Conservation (phyloP, 2,797 vertebrate species). For the Emys orbicularis region DNA sequence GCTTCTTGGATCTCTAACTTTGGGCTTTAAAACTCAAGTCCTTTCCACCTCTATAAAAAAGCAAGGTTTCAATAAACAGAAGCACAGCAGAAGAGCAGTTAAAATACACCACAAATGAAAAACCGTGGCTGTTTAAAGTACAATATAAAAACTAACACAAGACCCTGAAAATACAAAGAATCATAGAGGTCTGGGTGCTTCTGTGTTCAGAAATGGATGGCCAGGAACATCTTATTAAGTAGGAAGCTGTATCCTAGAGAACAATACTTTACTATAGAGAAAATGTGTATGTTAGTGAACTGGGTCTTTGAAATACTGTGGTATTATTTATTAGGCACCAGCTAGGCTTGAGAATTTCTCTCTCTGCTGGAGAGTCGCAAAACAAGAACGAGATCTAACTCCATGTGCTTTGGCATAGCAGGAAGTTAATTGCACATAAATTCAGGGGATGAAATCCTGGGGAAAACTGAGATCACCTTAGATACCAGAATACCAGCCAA, state of each 20-base stretch:
- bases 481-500: neutral
- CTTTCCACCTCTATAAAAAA: neutral
- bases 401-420: accelerated
- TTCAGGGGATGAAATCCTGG: neutral
- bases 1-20: neutral
- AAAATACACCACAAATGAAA: neutral
- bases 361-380: accelerated
- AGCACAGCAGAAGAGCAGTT: neutral
- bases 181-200: neutral
- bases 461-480: neutral
- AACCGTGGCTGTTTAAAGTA: neutral
- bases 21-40: neutral
- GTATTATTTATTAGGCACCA: neutral
- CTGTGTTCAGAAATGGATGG: neutral
- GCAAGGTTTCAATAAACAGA: neutral
- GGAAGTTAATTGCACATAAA: neutral
- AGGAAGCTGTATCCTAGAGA: neutral
- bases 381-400: neutral
- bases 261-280: neutral
- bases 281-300: neutral
- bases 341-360: accelerated
- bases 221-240: neutral
- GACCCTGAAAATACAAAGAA: neutral
- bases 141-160: neutral
- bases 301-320: neutral